These are phyloP conservation scores for Hephaestus fuliginosus DNA, from an alignment of 2,797 vertebrate genomes.

Conservation along the genomic window DNA sequence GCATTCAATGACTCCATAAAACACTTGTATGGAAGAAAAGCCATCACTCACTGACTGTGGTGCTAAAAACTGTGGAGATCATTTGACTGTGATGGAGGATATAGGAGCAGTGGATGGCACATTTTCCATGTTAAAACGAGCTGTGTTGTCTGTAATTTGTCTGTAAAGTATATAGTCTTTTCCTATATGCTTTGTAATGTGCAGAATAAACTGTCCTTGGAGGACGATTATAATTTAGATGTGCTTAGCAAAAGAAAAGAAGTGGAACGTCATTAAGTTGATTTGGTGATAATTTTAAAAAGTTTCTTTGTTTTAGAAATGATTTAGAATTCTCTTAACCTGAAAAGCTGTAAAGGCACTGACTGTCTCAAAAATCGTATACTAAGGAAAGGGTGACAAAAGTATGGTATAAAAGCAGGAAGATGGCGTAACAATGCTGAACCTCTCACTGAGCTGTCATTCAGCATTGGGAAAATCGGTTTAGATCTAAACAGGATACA, in stretches of 20 bases:
- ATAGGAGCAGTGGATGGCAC: constrained; percentile 22
- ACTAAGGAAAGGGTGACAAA: constrained; percentile 9
- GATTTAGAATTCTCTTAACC: constrained; percentile 41
- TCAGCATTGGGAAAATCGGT: constrained; percentile 4
- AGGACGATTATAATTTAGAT: constrained; percentile 25
- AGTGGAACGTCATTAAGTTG: constrained; percentile 14
- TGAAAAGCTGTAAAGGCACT: constrained; percentile 17
- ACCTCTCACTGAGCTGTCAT: constrained; percentile 33
- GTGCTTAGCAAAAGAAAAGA: constrained; percentile 24
- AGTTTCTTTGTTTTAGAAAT: constrained; percentile 22
- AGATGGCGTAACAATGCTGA: constrained; percentile 20
- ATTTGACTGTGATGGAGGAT: constrained; percentile 45
- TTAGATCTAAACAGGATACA: background rate
- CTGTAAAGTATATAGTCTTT: constrained; percentile 20
- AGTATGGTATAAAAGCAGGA: background rate
- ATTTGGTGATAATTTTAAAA: constrained; percentile 31
- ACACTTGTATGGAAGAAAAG: constrained; percentile 36
- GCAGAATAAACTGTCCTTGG: constrained; percentile 35
- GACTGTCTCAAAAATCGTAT: constrained; percentile 9
- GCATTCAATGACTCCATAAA: constrained; percentile 48
- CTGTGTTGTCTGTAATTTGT: constrained; percentile 18
- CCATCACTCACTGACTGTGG: constrained; percentile 4
- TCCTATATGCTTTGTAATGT: constrained; percentile 23
- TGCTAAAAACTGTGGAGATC: constrained; percentile 42
- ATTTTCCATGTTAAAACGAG: constrained; percentile 39